A percentile compares a stretch with the other conserved stretches of the same genome.
These are phyloP conservation scores for Hanleya hanleyi DNA, from an alignment of 2,888 invertebrate genomes.

Conservation along the genomic window DNA sequence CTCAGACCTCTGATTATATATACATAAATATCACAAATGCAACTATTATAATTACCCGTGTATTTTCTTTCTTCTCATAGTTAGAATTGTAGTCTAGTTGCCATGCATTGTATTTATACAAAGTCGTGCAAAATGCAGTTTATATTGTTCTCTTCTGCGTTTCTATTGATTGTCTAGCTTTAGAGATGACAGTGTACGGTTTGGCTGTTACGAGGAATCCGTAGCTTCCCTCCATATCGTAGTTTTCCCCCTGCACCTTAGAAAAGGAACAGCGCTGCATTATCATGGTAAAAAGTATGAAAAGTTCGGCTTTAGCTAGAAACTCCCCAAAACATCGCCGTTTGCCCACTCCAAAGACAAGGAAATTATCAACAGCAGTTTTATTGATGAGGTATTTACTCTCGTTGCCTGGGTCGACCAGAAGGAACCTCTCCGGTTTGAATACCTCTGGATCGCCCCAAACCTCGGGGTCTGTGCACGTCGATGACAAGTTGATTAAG, in stretches of 20 bases:
- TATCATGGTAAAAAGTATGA: conserved; percentile 58
- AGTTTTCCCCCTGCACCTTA: conserved; percentile 37
- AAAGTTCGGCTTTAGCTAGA: conserved; percentile 60
- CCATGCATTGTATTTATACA: too few species aligned
- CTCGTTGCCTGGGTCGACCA: conserved; percentile 11
- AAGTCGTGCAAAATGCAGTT: too few species aligned
- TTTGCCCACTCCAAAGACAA: conserved; percentile 60
- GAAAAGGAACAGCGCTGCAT: conserved; percentile 55
- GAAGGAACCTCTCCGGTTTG: conserved; percentile 48
- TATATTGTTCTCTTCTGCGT: too few species aligned
- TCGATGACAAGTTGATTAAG: conserved; percentile 44
- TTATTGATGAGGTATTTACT: too few species aligned
- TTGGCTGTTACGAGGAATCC: conserved; percentile 56
- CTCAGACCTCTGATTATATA: too few species aligned
- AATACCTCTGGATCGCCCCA: conserved; percentile 54
- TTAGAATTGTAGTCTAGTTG: too few species aligned
- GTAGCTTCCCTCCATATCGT: conserved; percentile 53
- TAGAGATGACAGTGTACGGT: conserved; percentile 48
- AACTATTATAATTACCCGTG: too few species aligned
- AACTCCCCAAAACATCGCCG: conserved; percentile 65
- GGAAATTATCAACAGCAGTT: conserved; percentile 47
- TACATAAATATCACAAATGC: too few species aligned
- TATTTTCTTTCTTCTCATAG: too few species aligned
- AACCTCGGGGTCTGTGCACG: conserved; percentile 48
- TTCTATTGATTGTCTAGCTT: too few species aligned